Evolutionary conservation across 2,113 vertebrate species (phyloP), one percentile per base, ranked within the genome.

Genomic region (Oreochromis aureus): DNA sequence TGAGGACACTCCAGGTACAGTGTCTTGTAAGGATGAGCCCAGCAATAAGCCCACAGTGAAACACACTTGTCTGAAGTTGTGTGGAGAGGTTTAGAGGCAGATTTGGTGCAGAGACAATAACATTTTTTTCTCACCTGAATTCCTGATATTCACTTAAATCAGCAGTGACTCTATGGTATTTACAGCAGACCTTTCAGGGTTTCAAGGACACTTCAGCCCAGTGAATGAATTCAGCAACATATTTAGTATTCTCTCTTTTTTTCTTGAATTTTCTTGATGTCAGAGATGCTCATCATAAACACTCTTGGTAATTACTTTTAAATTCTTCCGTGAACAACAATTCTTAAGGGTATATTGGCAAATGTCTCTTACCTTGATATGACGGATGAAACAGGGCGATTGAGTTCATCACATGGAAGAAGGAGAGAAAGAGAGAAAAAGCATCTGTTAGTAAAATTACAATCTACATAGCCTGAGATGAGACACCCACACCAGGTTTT

Each of bases 361-460:
- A 84, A 66, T 30, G 79, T 93, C 27, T 94, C 94, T 93, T 95
- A 95, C 95, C 94, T 94, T 93, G 19, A 88, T 85, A 19, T 46
- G 32, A 73, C 41, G 22, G 82, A 87, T n/a, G 32, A 53, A 46
- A 44, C 61, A 18, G 63, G 61, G 4, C 83, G 79, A 58, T 81
- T 18, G 13, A 80, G 58, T 81, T 83, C 78, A 36, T 59, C 86
- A 84, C 87, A 94, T 89, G 48, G 22, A 24, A 54, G 86, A 66
- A 34, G 79, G 30, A 58, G 76, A 59, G 79, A 71, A 15, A 86
- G 12, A 81, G 12, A 81, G 53, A 80, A 69, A 27, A 6, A 78
- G 22, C 86, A 6, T 7, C n/a, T 12, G 63, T 95, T 88, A 94
- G 86, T 82, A 36, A 81, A 90, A 81, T 80, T 22, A 46, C 24